Base-by-base conservation (phyloP, 2,113 vertebrate genomes). In the Ariopsis seemanni region DNA sequence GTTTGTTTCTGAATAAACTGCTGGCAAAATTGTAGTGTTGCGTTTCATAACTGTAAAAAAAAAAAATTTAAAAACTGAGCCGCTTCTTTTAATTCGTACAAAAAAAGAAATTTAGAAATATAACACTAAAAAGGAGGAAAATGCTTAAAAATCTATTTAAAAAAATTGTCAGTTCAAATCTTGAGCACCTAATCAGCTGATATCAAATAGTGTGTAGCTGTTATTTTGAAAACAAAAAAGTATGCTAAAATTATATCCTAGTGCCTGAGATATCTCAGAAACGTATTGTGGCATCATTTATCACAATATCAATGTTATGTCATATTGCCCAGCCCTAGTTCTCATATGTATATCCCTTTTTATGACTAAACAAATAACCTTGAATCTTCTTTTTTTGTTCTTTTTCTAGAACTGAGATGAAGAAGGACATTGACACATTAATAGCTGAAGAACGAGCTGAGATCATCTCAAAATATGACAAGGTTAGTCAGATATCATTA, bases 401-500 rank as follows among this genome's bases (percentile, higher is more conserved):
- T 2, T 63, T 90, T 91, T 92, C 4, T 93, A 98, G 97, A 93
- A 96, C 94, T 96, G 96, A 96, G 94, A 98, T 98, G 97, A 98
- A 97, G 97, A 98, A 97, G 92, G 97, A 98, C 88, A 95, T 97
- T 85, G 97, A 97, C 63, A 92, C 94, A 57, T 87, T 97, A 94
- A 97, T 97, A 95, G 94, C 95, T 92, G 95, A 96, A 92, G 97
- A 98, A 94, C 96, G 96, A 77, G 94, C 95, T 62, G 97, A 98
- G 80, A 97, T 97, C 83, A 92, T 98, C 91, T 92, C 93, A 87
- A 98, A 97, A 92, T 98, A 98, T 96, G 97, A 97, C 89, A 96
- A 96, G 96, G 97, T 97, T 89, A 89, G 79, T 90, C 30, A 65
- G 50, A 84, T n/a, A 8, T 85, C 25, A 50, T 42, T 58, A 42